Evolutionary conservation across 2,113 vertebrate genomes (phyloP), one percentile per base, ranked within the genome.

Genomic region (Tychaedon coryphoeus): DNA sequence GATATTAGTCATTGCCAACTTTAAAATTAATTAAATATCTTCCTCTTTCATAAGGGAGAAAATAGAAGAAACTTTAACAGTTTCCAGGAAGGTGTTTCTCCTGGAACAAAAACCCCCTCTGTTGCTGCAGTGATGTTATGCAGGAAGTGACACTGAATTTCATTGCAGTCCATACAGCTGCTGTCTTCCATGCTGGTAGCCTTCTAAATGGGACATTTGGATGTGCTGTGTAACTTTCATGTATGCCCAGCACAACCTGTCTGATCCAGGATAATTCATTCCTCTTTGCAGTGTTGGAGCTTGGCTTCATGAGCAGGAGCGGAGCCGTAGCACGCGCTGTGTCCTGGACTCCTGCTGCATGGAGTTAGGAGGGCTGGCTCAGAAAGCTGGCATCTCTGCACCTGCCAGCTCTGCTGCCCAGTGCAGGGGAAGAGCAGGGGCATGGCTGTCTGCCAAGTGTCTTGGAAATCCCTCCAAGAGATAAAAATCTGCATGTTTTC

Each of bases 21-120:
- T 79, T 8, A 73, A 92, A 77, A 84, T 88, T 66, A 42, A 36
- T 92, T 47, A 36, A 48, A 4, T 60, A 61, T 24, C n/a, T 45
- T 76, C 16, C 12, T 31, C n/a, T 26, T 67, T 67, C 19, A 6
- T 61, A 69, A 89, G 45, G 28, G 24, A 81, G 26, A 77, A 78
- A 56, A 65, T 1, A 74, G 40, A 66, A 86, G 36, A 88, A 77
- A n/a, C 19, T 20, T 34, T 36, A 47, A 34, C 42, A 15, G 22
- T 57, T 81, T 78, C 33, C 48, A 70, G 45, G 40, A 18, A 92
- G 38, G 18, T 74, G 33, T 92, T 92, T 71, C 22, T 84, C 48
- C 28, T 56, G 8, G 8, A 12, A 36, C 33, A 42, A 20, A 72
- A 43, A 42, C 1, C 0, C 2, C 14, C 9, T 2, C 5, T 29